Conservation (phyloP, 2,888 invertebrate species). For the Netelia melanura region DNA sequence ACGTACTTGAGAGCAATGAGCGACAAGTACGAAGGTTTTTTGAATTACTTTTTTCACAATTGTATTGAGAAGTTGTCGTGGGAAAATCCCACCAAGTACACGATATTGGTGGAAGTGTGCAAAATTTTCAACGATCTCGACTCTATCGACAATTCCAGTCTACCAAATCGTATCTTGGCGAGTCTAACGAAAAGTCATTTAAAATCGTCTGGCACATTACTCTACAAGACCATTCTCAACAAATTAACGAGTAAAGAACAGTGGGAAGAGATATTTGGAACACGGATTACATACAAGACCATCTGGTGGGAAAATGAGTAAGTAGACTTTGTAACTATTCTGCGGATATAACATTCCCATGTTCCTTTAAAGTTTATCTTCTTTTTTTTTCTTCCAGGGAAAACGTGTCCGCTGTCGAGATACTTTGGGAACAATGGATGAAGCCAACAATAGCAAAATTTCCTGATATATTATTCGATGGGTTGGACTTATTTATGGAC, state of each 20-base stretch:
- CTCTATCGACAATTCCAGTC: constrained; percentile 67
- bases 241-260: constrained; percentile 83
- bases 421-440: constrained; percentile 79
- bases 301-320: constrained; percentile 76
- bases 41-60: constrained; percentile 78
- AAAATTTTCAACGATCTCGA: constrained; percentile 76
- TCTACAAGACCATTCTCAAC: constrained; percentile 86
- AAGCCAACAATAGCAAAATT: constrained; percentile 76
- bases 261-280: constrained; percentile 85
- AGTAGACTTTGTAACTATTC: constrained; percentile 64
- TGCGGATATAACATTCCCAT: neutral
- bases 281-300: constrained; percentile 72
- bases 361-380: constrained; percentile 20
- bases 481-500: too few species aligned
- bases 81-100: constrained; percentile 87
- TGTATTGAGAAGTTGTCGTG: constrained; percentile 84
- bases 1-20: constrained; percentile 81
- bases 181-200: constrained; percentile 86
- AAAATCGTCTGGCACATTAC: constrained; percentile 87
- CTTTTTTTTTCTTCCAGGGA: constrained; percentile 72
- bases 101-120: constrained; percentile 86
- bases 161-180: constrained; percentile 74
- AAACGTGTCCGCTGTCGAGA: constrained; percentile 74
- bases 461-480: constrained; percentile 62
- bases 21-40: constrained; percentile 76